A percentile compares a stretch with the other conserved stretches of the same genome.
These are phyloP conservation scores for Aphelocoma californica DNA, from an alignment of 2,797 vertebrate genomes.

Conservation along the genomic window DNA sequence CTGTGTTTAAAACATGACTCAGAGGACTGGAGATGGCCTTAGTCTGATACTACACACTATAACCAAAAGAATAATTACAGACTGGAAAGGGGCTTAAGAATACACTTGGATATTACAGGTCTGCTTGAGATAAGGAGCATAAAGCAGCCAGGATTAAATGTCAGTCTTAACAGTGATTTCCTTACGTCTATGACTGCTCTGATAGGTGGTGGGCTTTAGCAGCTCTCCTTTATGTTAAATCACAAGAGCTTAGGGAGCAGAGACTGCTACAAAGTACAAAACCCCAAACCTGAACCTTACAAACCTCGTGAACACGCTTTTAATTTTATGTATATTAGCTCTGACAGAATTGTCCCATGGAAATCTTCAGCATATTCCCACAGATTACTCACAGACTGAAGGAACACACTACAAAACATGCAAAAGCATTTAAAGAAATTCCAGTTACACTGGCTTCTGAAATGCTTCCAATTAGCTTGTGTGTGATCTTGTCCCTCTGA, in stretches of 20 bases:
- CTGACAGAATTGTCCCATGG: background rate
- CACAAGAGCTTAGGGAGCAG: background rate
- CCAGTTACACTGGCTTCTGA: background rate
- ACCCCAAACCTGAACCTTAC: background rate
- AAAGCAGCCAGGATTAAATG: constrained; percentile 36
- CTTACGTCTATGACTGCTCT: background rate
- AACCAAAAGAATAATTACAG: constrained; percentile 18
- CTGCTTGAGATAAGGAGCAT: background rate
- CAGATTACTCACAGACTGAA: background rate
- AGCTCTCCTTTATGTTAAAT: background rate
- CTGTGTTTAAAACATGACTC: background rate
- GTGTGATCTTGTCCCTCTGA: background rate
- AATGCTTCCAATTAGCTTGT: background rate
- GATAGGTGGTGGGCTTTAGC: background rate
- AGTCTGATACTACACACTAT: background rate
- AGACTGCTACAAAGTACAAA: background rate
- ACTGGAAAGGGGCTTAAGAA: constrained; percentile 9
- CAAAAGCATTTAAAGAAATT: background rate
- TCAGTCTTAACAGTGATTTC: constrained; percentile 12
- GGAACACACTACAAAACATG: background rate
- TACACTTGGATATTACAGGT: constrained; percentile 14
- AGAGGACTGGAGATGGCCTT: background rate
- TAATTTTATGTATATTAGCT: background rate
- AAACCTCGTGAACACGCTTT: background rate
- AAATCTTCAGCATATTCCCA: background rate